Evolutionary conservation across 2,113 vertebrate genomes (phyloP).

Genomic region (Ursus arctos): DNA sequence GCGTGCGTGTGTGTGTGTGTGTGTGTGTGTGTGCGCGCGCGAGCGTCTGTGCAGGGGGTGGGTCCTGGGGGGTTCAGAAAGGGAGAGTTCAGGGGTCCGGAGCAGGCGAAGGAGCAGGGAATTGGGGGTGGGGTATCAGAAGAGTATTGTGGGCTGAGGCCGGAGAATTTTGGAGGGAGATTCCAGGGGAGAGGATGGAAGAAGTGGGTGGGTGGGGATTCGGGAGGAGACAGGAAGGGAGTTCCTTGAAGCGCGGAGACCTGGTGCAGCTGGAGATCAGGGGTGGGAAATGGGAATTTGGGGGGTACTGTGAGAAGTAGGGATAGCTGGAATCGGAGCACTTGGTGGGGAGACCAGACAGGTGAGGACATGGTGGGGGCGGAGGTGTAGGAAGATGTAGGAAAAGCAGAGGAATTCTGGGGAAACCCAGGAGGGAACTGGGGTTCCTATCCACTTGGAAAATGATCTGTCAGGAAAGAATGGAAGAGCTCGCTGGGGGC

Average conservation of each 20-base stretch:
- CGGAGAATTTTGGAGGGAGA: not conserved
- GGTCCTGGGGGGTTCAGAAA: not conserved
- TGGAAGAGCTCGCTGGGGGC: not conserved
- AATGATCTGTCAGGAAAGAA: not conserved
- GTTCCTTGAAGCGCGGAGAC: not conserved
- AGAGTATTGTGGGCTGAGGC: constrained; percentile 23
- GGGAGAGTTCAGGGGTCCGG: not conserved
- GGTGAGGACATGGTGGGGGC: constrained; percentile 9
- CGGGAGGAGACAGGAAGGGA: not conserved
- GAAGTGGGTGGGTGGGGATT: not conserved
- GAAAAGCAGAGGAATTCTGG: not conserved
- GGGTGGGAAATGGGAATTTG: not conserved
- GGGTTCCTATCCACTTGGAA: not conserved
- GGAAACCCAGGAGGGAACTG: not conserved
- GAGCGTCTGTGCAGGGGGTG: not conserved
- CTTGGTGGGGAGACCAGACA: not conserved
- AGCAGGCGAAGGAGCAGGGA: not conserved
- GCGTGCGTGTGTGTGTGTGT: not conserved
- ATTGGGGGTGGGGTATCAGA: not conserved
- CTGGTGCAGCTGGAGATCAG: constrained; percentile 10
- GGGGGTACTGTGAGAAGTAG: not conserved
- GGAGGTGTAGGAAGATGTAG: not conserved
- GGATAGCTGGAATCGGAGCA: not conserved
- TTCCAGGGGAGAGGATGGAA: not conserved
- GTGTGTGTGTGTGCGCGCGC: not conserved